phyloP scores from a whole-genome alignment of 2,113 vertebrate genomes.

The Todiramphus saurophagus region DNA sequence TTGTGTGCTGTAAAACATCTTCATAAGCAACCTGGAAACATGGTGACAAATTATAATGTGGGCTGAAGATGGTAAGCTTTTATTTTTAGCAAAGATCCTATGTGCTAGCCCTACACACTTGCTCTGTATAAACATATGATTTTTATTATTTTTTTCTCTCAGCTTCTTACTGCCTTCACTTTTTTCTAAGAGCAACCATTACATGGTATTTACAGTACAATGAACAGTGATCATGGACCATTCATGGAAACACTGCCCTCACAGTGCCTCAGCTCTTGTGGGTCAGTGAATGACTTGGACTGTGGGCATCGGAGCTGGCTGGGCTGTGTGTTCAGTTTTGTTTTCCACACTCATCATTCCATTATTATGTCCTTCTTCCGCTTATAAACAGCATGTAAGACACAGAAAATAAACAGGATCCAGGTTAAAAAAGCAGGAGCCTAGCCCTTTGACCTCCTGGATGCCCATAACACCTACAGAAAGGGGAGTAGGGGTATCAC shows the following conservation, averaged over 20 bases:
- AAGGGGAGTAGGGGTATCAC: not conserved
- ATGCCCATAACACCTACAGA: not conserved
- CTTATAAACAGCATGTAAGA: not conserved
- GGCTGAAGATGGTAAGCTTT: not conserved
- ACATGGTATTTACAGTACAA: not conserved
- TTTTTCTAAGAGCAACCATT: not conserved
- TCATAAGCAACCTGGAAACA: not conserved
- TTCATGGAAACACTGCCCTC: not conserved
- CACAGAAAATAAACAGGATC: not conserved
- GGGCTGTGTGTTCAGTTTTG: not conserved
- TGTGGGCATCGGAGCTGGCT: not conserved
- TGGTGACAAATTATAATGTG: not conserved
- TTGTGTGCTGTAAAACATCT: not conserved
- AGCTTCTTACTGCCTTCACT: not conserved
- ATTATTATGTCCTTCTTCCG: not conserved
- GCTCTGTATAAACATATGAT: no score
- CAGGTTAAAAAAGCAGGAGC: not conserved
- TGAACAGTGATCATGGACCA: not conserved
- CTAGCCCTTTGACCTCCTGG: not conserved
- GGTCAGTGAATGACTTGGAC: not conserved
- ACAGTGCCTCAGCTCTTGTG: not conserved
- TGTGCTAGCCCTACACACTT: not conserved
- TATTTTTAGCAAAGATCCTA: not conserved
- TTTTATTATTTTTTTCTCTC: not conserved
- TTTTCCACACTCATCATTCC: not conserved